Base-by-base conservation (phyloP, 2,888 invertebrate species). In the Noctua fimbriata region DNA sequence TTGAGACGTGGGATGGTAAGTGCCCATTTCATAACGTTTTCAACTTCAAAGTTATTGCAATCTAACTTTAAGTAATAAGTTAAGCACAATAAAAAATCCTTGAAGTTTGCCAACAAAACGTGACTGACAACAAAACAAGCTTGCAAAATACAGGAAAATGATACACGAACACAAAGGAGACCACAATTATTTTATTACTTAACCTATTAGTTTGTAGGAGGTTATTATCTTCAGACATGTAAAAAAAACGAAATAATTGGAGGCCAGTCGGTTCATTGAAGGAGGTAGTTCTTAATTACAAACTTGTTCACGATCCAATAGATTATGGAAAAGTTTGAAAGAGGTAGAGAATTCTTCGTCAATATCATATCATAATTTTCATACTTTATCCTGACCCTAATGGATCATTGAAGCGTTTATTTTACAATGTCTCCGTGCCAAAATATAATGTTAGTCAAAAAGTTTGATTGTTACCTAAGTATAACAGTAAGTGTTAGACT, bases 41-140 rank as follows among this genome's bases (percentile, higher is more conserved):
- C 16, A 65, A 41, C 36, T 69, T 21, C 24, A 41, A 81, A 81
- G 69, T 49, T 69, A 81, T 81, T 60, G 47, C 3, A 52, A 32
- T 44, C 65, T 28, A 67, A 75, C 47, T 55, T 65, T 16, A 73
- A 28, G 69, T 76, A 73, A 75, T 70, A 77, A 66, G 67, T 41
- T 65, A 52, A 78, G 69, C 73, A 63, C 67, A 78, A 81, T 78
- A 67, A 72, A 69, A 75, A 47, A 76, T 76, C 87, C 87, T 86
- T 82, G 86, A 75, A 79, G 52, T 49, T 41, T 18, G n/a, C 32
- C 41, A 76, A 76, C 67, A 78, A 76, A 76, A 77, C 79, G 78
- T 87, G 86, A 87, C 81, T 74, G 79, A 78, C 77, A 78, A 78
- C 74, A 87, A 69, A 87, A 86, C 70, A 77, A 78, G 69, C 60